phyloP scores from a whole-genome alignment of 2,888 invertebrate species.

The Zygothrica quintamaculata region DNA sequence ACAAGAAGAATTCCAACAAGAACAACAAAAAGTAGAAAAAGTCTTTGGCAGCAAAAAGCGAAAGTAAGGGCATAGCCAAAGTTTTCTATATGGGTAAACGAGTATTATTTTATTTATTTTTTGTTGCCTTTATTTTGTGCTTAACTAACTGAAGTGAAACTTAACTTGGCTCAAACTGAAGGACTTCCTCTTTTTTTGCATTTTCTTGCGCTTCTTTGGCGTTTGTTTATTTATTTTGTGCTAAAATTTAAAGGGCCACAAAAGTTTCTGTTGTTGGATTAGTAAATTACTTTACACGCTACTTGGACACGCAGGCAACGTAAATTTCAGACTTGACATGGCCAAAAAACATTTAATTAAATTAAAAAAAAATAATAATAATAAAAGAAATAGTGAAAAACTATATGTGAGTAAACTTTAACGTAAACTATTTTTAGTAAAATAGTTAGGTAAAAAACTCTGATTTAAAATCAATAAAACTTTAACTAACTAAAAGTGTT shows the following conservation, averaged over 20 bases:
- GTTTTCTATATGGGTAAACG: slow-evolving; percentile 18
- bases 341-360: slow-evolving; percentile 61
- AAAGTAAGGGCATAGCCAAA: slow-evolving; percentile 64
- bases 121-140: slow-evolving; percentile 12
- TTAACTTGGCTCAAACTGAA: slow-evolving; percentile 55
- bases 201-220: slow-evolving; percentile 34
- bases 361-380: slow-evolving; percentile 57
- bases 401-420: neutral
- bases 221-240: slow-evolving; percentile 74
- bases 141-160: slow-evolving; percentile 59
- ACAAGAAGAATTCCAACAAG: too few relatives aligned
- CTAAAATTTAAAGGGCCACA: slow-evolving; percentile 68
- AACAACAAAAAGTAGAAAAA: slow-evolving; percentile 31
- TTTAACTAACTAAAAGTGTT: too few relatives aligned
- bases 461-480: too few relatives aligned
- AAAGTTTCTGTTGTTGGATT: slow-evolving; percentile 48
- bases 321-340: slow-evolving; percentile 38
- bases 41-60: slow-evolving; percentile 51
- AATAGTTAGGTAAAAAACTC: too few relatives aligned
- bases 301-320: slow-evolving; percentile 75
- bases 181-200: slow-evolving; percentile 51
- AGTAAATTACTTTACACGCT: slow-evolving; percentile 76
- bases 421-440: too few relatives aligned
- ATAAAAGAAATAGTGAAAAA: slow-evolving; percentile 9
- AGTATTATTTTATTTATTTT: neutral